phyloP scores from a whole-genome alignment of 1,140 invertebrate genomes.

The Sitodiplosis mosellana region DNA sequence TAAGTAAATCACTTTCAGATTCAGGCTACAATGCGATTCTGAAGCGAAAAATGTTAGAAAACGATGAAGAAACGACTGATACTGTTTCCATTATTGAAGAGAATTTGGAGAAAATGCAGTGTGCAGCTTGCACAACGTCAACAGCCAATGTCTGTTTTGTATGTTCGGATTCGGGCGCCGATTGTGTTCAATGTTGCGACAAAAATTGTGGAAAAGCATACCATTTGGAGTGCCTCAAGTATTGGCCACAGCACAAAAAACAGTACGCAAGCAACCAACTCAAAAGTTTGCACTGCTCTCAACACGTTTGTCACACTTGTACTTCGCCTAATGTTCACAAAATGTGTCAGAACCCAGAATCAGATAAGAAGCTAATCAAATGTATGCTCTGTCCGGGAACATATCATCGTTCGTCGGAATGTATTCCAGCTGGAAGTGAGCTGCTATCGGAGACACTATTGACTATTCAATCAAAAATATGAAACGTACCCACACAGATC shows the following conservation, averaged over 20 bases:
- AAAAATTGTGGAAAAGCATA: slow-evolving; percentile 47
- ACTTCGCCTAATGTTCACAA: slow-evolving; percentile 60
- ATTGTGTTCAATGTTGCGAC: slow-evolving; percentile 28
- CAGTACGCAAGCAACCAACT: slow-evolving; percentile 25
- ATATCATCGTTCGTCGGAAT: slow-evolving; percentile 71
- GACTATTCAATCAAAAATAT: slow-evolving; percentile 27
- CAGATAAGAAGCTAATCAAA: slow-evolving; percentile 37
- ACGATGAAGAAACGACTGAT: no score
- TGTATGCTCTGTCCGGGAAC: slow-evolving; percentile 79
- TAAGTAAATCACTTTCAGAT: no score
- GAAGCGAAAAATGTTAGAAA: no score
- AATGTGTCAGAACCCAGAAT: slow-evolving; percentile 26
- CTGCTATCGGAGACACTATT: slow-evolving; percentile 58
- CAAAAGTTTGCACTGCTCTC: slow-evolving; percentile 50
- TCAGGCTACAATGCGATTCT: no score
- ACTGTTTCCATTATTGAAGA: no score
- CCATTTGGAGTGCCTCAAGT: slow-evolving; percentile 51
- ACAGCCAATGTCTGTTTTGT: no score
- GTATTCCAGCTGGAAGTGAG: slow-evolving; percentile 67
- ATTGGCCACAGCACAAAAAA: slow-evolving; percentile 64
- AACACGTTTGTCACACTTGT: slow-evolving; percentile 80
- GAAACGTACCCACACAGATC: slow-evolving; percentile 57
- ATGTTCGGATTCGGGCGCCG: no score
- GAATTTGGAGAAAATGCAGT: no score
- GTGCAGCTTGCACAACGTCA: no score